These are phyloP conservation scores for Syndactyla subalaris DNA, from an alignment of 2,797 vertebrate species.

Conservation along the genomic window DNA sequence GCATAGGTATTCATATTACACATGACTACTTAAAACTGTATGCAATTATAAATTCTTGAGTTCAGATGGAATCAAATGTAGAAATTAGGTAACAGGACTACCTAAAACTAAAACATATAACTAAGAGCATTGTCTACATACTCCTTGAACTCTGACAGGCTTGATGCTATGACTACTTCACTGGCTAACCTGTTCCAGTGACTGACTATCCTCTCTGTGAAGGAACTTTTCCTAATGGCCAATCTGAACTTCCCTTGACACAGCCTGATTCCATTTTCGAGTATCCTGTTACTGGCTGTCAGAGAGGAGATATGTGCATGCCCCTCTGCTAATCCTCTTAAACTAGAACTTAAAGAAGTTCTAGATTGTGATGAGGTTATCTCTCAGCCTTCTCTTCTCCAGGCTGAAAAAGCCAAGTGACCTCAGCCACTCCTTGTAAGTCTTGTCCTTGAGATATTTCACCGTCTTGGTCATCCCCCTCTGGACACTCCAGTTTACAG, in stretches of 20 bases:
- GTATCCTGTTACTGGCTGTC: background rate
- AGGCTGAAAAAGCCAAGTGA: background rate
- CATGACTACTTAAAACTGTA: background rate
- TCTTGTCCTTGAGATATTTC: background rate
- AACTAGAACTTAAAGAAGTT: background rate
- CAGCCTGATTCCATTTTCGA: background rate
- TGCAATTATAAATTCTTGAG: background rate
- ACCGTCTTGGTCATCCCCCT: background rate
- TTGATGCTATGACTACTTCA: background rate
- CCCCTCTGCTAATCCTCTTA: rapidly evolving
- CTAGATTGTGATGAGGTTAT: background rate
- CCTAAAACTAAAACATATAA: background rate
- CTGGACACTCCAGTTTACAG: background rate
- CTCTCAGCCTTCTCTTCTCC: background rate
- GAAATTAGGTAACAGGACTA: background rate
- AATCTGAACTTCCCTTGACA: rapidly evolving
- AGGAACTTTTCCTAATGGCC: background rate
- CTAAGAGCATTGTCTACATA: background rate
- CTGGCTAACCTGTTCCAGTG: background rate
- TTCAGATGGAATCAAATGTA: background rate
- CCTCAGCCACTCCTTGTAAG: background rate
- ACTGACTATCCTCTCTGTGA: background rate
- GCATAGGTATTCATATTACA: background rate
- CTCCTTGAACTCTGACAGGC: background rate
- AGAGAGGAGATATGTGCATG: background rate